Base-by-base conservation (phyloP, 2,113 vertebrate species). In the Pipra filicauda region DNA sequence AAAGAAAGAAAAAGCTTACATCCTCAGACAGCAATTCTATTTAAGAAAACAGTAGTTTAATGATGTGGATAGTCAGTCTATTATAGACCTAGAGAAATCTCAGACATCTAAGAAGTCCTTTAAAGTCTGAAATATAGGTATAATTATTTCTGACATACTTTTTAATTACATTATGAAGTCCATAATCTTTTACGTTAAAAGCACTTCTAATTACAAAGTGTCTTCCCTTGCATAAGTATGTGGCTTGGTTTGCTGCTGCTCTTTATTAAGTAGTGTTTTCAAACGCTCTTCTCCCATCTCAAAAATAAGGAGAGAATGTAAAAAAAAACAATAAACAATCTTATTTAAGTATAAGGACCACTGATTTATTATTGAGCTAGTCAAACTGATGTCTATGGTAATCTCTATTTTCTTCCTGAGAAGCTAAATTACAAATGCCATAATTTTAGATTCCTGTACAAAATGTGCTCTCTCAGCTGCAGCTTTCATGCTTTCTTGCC, bases 81-180 rank as follows among this genome's bases (percentile, higher is more conserved):
- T 49, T 89, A 74, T 0, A 89, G 76, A 75, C 55, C 22, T 12
- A 95, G 52, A 89, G 57, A 94, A 82, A 69, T 72, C 44, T 87
- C 35, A 87, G 65, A 75, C 52, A 57, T 81, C 61, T 91, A 66
- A 95, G 74, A 89, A 91, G 46, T 74, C 27, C 72, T 95, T 82
- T 88, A 83, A 84, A 95, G 72, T 84, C 41, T 57, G 52, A 33
- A 66, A 86, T 12, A 49, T 78, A 37, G n/a, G 67, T 93, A 66
- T 74, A 94, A 91, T 65, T 89, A 93, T 73, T 96, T 89, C 87
- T 94, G 79, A 88, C n/a, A n/a, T 79, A 85, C 82, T 91, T 48
- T 88, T 26, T 64, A 91, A 94, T 88, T 93, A 54, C 15, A 33
- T 59, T 5, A 8, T 66, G 41, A 77, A 80, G 55, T 76, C 52